These are phyloP conservation scores for Fabriciana adippe DNA, from an alignment of 2,888 invertebrate species.

Conservation along the genomic window DNA sequence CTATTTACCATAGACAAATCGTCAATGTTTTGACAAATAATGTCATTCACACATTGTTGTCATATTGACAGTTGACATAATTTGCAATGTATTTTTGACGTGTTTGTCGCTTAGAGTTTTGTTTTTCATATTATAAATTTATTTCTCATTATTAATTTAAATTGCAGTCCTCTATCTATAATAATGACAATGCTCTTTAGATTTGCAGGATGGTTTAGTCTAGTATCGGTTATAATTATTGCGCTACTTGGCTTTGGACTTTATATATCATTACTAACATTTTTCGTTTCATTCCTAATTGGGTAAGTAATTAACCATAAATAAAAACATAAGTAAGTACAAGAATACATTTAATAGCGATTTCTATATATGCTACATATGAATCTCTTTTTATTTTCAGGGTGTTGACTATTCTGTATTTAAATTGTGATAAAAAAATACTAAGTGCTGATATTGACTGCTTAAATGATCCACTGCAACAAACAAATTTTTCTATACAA, in stretches of 20 bases:
- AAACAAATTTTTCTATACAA: constrained; percentile 69
- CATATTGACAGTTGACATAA: constrained; percentile 25
- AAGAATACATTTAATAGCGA: not conserved
- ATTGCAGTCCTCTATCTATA: constrained; percentile 29
- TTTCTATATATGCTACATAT: not conserved
- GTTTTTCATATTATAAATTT: constrained; percentile 26
- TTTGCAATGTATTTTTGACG: constrained; percentile 27
- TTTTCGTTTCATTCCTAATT: constrained; percentile 67
- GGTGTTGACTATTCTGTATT: constrained; percentile 65
- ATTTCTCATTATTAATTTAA: constrained; percentile 33
- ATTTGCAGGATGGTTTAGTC: constrained; percentile 67
- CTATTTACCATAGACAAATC: constrained; percentile 9
- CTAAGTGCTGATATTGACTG: constrained; percentile 68
- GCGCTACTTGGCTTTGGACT: constrained; percentile 70
- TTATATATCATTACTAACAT: constrained; percentile 65
- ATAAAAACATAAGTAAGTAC: not conserved
- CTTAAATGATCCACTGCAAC: constrained; percentile 75
- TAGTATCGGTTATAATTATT: constrained; percentile 67
- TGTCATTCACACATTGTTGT: constrained; percentile 16
- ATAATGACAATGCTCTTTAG: constrained; percentile 53
- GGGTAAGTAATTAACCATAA: constrained; percentile 59
- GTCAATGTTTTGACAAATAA: not conserved
- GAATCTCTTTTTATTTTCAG: constrained; percentile 50
- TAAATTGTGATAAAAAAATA: constrained; percentile 68
- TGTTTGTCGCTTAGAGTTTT: constrained; percentile 32